Percentiles rank a stretch among this genome's conserved stretches.
phyloP scores from a whole-genome alignment of 2,797 vertebrate genomes.

The Pseudomugil gertrudae region DNA sequence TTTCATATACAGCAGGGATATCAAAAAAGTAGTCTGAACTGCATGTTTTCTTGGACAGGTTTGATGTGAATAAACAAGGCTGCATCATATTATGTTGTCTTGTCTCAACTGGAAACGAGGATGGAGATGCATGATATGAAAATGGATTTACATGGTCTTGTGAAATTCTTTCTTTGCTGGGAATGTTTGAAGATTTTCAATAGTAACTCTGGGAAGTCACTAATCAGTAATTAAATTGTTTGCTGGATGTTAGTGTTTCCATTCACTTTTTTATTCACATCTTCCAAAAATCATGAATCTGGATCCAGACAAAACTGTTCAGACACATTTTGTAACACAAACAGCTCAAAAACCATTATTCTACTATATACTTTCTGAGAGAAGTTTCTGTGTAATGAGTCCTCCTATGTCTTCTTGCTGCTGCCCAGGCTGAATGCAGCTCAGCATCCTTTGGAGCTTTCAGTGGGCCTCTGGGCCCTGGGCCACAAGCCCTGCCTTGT shows the following conservation, averaged over 20 bases:
- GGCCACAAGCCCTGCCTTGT: slow-evolving; percentile 53
- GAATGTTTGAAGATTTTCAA: background rate
- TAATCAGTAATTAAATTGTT: background rate
- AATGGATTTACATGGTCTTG: background rate
- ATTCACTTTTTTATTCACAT: background rate
- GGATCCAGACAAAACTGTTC: background rate
- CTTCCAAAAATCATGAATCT: background rate
- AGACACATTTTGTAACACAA: background rate
- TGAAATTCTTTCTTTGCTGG: background rate
- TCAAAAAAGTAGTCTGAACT: too few species aligned
- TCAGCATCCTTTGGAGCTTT: slow-evolving; percentile 41
- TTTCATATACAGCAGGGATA: too few species aligned
- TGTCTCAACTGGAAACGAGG: background rate
- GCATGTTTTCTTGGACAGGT: too few species aligned
- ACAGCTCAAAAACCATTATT: background rate
- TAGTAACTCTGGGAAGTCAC: background rate
- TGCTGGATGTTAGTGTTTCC: background rate
- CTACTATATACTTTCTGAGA: slow-evolving; percentile 13
- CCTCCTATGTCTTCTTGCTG: slow-evolving; percentile 11
- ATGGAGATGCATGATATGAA: background rate
- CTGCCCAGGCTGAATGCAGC: slow-evolving; percentile 21
- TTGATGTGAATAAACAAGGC: too few species aligned
- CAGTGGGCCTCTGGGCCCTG: slow-evolving; percentile 52
- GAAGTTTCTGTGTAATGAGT: slow-evolving; percentile 34
- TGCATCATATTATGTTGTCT: too few species aligned